Base-by-base conservation (phyloP, 2,888 invertebrate species). In the Panopea generosa region DNA sequence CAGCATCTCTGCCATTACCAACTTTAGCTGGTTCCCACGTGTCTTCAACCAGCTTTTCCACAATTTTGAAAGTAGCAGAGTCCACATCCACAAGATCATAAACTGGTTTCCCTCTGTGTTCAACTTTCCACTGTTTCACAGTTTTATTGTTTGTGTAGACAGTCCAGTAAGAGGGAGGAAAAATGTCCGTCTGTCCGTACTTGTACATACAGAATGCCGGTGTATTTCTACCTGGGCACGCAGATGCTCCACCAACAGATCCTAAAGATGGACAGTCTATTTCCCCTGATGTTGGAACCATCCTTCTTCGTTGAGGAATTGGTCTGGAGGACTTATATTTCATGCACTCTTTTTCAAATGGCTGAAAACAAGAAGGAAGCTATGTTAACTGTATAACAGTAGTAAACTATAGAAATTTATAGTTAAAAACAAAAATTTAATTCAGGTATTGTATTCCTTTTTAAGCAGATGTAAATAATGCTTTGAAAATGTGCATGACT, bases 1-100 rank as follows among this genome's bases (percentile, higher is more conserved):
- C 7, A 11, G 88, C 87, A 82, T 88, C 88, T 20, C 81, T 63
- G 2, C 88, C 88, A 45, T 77, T 76, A 9, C 85, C 85, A 20
- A 84, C 60, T 16, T 82, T 68, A 6, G 70, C 63, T 55, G 62
- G 27, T 24, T 81, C 61, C 88, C 86, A 87, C 0, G 86, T 84
- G 7, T 67, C 66, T 7, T 55, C 33, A 11, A 88, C 68, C 0
- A 88, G 56, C 2, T 57, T 57, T 26, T 68, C 63, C 22, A 88
- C 67, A 4, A 76, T 70, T n/a, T 76, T 60, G 29, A 74, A 77
- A 2, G 75, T 80, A 22, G 63, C 18, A 14, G 26, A n/a, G 53
- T 84, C 81, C 11, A 84, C 83, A 20, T 59, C 40, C 2, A 75
- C 59, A 7, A 78, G 66, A n/a, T 50, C 20, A 52, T 70, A 74